Conservation (phyloP, 2,888 invertebrate genomes). For the Ennomos quercinarius region DNA sequence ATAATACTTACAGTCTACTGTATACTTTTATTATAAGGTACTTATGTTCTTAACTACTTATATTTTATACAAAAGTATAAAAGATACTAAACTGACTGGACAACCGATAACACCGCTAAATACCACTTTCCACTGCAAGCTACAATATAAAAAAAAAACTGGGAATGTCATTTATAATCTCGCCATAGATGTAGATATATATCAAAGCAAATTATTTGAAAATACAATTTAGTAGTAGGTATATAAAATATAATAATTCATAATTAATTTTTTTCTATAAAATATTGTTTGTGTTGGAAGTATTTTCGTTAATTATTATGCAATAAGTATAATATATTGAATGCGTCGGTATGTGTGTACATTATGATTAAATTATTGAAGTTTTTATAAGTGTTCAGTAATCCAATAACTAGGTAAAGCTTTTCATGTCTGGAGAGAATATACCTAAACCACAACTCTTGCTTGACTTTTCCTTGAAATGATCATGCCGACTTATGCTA, state of each 20-base stretch:
- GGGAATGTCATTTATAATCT: conserved; percentile 25
- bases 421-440: conserved; percentile 63
- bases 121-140: conserved; percentile 63
- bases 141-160: conserved; percentile 39
- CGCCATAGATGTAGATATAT: conserved; percentile 4
- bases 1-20: conserved; percentile 47
- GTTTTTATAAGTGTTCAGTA: conserved; percentile 19
- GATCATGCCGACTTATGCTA: no score
- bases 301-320: no score
- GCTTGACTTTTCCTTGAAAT: no score
- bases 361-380: neutral
- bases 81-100: conserved; percentile 72
- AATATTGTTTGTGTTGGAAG: no score
- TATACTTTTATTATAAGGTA: conserved; percentile 28
- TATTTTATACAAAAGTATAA: conserved; percentile 53
- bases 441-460: no score
- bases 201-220: no score
- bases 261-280: no score
- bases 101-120: conserved; percentile 37
- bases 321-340: no score
- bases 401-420: conserved; percentile 71
- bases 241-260: no score
- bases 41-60: conserved; percentile 35
- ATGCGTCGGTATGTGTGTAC: neutral
- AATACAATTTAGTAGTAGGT: no score